Percentiles rank a stretch among this genome's conserved stretches.
Conservation (phyloP, 2,888 invertebrate genomes). For the Rhopalosiphum nymphaeae region DNA sequence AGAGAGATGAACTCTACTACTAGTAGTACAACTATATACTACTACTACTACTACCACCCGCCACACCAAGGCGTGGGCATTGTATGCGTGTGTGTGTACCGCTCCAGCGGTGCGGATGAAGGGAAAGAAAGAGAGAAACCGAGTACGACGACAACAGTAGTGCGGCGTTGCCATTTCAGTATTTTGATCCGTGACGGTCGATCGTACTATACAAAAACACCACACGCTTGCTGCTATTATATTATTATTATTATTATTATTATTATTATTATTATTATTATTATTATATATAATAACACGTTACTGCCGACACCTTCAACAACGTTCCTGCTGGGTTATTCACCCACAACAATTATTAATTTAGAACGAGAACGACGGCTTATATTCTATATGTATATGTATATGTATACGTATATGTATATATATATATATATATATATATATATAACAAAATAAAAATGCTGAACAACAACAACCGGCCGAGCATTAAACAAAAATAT, state of each 20-base stretch:
- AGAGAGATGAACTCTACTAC: conserved; percentile 31
- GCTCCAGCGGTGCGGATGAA: conserved; percentile 30
- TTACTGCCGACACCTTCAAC: conserved; percentile 50
- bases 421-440: not conserved
- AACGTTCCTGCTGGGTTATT: conserved; percentile 64
- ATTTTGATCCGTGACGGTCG: conserved; percentile 62
- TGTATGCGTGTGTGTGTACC: conserved; percentile 3
- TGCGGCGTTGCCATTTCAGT: conserved; percentile 54
- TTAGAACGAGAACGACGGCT: conserved; percentile 61
- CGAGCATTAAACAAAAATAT: conserved; percentile 38
- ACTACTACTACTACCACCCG: conserved; percentile 18
- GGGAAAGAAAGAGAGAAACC: conserved; percentile 45
- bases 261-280: conserved; percentile 41
- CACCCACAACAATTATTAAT: conserved; percentile 65
- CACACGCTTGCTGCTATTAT: conserved; percentile 23
- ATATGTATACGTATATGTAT: not conserved
- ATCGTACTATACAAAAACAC: conserved; percentile 47
- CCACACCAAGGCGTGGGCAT: conserved; percentile 11
- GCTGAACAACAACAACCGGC: not conserved
- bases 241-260: conserved; percentile 45
- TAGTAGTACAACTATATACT: not conserved
- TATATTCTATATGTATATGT: not conserved
- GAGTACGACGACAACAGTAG: conserved; percentile 51
- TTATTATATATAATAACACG: conserved; percentile 34
- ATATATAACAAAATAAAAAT: conserved; percentile 10